Evolutionary conservation across 2,888 invertebrate genomes (phyloP).

Genomic region (Tenthredo amoena): DNA sequence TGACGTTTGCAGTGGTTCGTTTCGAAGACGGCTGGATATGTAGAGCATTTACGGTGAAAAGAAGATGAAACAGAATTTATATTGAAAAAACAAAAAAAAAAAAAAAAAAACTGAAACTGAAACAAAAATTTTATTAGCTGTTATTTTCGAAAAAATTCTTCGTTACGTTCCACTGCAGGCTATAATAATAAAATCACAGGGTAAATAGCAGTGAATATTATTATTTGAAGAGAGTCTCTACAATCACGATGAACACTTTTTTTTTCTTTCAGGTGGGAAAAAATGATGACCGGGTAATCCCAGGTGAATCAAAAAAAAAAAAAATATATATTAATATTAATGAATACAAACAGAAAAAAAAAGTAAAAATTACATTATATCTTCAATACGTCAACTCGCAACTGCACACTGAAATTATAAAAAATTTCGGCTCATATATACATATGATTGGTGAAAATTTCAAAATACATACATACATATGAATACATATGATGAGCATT

Average conservation of each 20-base stretch:
- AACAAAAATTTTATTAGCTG: not conserved
- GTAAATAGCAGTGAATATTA: not conserved
- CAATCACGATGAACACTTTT: not conserved
- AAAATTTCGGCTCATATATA: not conserved
- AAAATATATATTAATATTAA: not conserved
- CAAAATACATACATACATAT: not conserved
- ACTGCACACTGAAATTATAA: not conserved
- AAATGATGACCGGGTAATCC: constrained; percentile 55
- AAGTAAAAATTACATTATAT: not conserved
- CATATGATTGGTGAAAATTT: not conserved
- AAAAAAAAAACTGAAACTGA: not conserved
- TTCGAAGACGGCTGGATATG: constrained; percentile 62
- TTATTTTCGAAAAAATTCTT: not conserved
- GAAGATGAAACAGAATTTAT: constrained; percentile 54
- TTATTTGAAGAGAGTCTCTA: not conserved
- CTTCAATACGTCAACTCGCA: not conserved
- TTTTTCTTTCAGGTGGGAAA: constrained; percentile 60
- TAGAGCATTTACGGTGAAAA: constrained; percentile 57
- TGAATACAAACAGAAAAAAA: not conserved
- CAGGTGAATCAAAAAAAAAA: not conserved
- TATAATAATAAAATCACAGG: not conserved
- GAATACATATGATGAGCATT: not conserved
- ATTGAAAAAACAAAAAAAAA: not conserved
- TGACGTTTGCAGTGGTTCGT: constrained; percentile 58
- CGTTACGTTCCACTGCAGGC: constrained; percentile 38